phyloP scores from a whole-genome alignment of 2,888 invertebrate genomes.

The Cheilosia scutellata region DNA sequence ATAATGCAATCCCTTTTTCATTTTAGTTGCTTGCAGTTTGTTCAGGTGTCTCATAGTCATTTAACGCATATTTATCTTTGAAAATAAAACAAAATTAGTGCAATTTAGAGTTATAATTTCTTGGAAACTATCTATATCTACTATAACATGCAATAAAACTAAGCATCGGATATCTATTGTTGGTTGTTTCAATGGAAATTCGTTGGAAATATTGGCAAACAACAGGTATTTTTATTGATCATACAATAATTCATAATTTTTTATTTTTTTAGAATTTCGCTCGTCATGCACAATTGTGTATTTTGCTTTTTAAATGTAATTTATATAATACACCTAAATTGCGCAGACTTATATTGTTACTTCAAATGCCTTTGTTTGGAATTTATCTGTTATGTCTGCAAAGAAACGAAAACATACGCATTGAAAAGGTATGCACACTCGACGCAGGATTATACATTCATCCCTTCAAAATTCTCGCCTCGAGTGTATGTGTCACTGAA shows the following conservation, averaged over 20 bases:
- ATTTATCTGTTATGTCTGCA: constrained; percentile 31
- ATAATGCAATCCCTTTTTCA: constrained; percentile 39
- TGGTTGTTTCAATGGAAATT: not conserved
- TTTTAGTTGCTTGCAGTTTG: constrained; percentile 19
- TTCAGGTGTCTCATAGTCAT: constrained; percentile 14
- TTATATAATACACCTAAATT: constrained; percentile 40
- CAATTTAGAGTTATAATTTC: constrained; percentile 38
- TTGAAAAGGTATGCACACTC: constrained; percentile 39
- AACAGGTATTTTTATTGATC: too few relatives aligned
- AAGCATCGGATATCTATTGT: constrained; percentile 9
- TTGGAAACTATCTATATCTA: constrained; percentile 20
- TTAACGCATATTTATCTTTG: constrained; percentile 19
- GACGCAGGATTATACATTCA: constrained; percentile 63
- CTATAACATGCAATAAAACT: constrained; percentile 43
- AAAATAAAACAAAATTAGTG: constrained; percentile 10
- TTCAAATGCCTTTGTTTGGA: constrained; percentile 45
- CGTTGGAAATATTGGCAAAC: too few relatives aligned
- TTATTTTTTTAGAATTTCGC: constrained; percentile 1
- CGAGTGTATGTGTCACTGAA: constrained; percentile 42
- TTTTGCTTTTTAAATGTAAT: not conserved
- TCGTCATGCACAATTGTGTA: not conserved
- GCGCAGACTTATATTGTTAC: constrained; percentile 40
- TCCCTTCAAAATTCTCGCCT: constrained; percentile 49
- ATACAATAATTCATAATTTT: not conserved
- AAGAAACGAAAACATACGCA: constrained; percentile 46